Base-by-base conservation (phyloP, 2,888 invertebrate species). In the Acheta domesticus region DNA sequence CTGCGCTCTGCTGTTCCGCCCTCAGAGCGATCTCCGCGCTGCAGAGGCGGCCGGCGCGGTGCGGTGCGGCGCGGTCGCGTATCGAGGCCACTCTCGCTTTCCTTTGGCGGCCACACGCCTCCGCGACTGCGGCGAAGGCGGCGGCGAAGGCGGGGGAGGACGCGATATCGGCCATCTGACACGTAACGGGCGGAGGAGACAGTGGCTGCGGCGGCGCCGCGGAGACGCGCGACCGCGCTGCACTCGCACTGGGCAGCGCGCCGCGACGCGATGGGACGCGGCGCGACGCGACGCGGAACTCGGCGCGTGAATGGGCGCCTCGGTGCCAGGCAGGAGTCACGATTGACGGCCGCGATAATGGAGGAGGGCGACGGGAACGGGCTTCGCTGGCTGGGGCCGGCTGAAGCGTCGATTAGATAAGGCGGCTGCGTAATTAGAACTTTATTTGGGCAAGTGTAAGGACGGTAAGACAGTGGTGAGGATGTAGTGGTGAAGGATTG, bases 1-100 rank as follows among this genome's bases (percentile, higher is more conserved):
- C 80, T 49, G 79, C 50, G 76, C 62, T 75, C 79, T 74, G 79
- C 78, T 16, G 49, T 23, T 50, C 77, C 80, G 20, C 79, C 21
- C n/a, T 74, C 80, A n/a, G 79, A 73, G 48, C 75, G 73, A 19
- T 77, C 74, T 2, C 79, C 76, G n/a, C 79, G 80, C 20, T 4
- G 81, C 81, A 48, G 77, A 77, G 78, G 3, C 62, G 78, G 19
- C 62, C 16, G 19, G 62, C 62, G 62, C 50, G 14, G 19, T 2
- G 14, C 50, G 14, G 19, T 12, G 19, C 50, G 62, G 16, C 62
- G 12, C 62, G 62, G 16, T 4, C 62, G 62, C 14, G 62, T 5
- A 62, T 62, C 62, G 12, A 62, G 62, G 62, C 8, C 62, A 14
- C 62, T 62, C 62, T 62, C 62, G 62, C 62, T 62, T 62, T 62